Evolutionary conservation across 2,113 vertebrate genomes (phyloP).

Genomic region (Misgurnus anguillicaudatus): DNA sequence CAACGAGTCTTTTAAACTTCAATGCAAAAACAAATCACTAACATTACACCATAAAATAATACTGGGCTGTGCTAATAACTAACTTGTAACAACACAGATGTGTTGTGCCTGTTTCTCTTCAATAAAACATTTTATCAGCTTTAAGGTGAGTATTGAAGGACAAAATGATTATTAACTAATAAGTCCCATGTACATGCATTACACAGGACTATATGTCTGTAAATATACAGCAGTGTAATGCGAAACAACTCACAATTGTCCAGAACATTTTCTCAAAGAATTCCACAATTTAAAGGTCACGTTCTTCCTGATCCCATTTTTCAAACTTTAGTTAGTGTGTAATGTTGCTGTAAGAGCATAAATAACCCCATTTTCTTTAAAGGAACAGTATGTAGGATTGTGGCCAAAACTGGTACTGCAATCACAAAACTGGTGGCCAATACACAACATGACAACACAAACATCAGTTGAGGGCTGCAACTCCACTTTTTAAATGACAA

Average conservation of each 20-base stretch:
- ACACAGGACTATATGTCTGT: background rate
- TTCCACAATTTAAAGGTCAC: background rate
- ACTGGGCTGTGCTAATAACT: constrained; percentile 55
- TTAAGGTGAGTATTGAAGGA: background rate
- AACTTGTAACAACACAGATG: constrained; percentile 42
- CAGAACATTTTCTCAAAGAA: background rate
- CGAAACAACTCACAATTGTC: background rate
- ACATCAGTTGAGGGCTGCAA: too few relatives aligned
- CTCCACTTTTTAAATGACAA: too few relatives aligned
- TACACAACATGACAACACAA: too few relatives aligned
- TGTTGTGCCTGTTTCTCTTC: constrained; percentile 42
- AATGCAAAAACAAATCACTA: constrained; percentile 66
- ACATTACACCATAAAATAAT: constrained; percentile 66
- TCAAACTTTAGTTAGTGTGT: too few relatives aligned
- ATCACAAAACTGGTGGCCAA: too few relatives aligned
- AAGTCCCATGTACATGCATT: background rate
- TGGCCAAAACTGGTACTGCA: too few relatives aligned
- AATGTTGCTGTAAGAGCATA: too few relatives aligned
- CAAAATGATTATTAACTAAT: background rate
- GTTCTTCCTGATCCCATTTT: too few relatives aligned
- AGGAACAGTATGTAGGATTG: too few relatives aligned
- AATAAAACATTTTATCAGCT: background rate
- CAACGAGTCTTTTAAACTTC: constrained; percentile 55
- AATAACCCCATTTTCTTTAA: too few relatives aligned
- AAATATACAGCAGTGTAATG: background rate